Conservation (phyloP, 2,113 vertebrate species). For the Cathartes aura region DNA sequence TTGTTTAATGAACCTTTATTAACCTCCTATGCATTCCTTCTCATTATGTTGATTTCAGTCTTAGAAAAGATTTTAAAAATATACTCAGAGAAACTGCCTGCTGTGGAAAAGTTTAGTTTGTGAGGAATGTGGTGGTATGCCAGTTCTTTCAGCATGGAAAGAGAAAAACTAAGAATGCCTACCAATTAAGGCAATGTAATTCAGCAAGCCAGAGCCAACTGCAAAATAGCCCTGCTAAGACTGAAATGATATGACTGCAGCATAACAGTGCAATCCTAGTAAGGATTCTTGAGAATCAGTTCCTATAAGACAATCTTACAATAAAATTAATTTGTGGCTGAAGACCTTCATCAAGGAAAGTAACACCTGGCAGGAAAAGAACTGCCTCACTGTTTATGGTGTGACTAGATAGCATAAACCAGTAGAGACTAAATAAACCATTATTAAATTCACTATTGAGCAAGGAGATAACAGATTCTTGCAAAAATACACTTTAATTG, state of each 20-base stretch:
- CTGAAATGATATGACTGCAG: neutral
- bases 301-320: neutral
- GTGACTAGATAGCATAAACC: neutral
- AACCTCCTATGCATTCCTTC: neutral
- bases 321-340: neutral
- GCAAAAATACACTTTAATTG: neutral
- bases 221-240: neutral
- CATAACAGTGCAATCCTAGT: neutral
- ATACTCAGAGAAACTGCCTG: neutral
- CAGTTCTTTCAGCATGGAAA: neutral
- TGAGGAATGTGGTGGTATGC: neutral
- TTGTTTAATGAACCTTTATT: constrained; percentile 35
- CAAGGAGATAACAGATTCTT: neutral
- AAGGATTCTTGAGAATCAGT: neutral
- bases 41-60: constrained; percentile 12
- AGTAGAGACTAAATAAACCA: neutral
- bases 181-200: constrained; percentile 21
- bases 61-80: neutral
- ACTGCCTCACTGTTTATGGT: neutral
- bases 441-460: neutral
- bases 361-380: neutral
- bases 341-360: neutral
- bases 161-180: neutral
- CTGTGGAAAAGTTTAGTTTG: neutral
- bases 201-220: neutral